A percentile compares a stretch with the other conserved stretches of the same genome.
phyloP scores from a whole-genome alignment of 2,888 invertebrate species.

The Sesamia inferens region DNA sequence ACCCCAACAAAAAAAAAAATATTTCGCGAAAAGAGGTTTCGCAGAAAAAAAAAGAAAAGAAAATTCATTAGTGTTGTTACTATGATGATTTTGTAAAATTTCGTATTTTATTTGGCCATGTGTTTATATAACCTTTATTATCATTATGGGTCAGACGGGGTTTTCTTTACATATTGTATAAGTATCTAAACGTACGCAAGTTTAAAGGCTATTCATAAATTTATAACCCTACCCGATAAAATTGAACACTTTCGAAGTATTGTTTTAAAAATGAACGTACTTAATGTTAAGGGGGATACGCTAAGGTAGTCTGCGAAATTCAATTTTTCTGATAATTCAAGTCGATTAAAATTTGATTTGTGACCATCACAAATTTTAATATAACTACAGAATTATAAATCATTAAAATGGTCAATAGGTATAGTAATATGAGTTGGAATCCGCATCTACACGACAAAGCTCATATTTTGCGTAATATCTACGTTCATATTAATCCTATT shows the following conservation, averaged over 20 bases:
- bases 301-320: no score
- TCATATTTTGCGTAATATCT: background rate
- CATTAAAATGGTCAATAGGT: background rate
- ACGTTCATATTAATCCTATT: background rate
- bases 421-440: no score
- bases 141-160: no score
- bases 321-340: background rate
- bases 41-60: no score
- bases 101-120: no score
- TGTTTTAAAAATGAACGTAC: constrained; percentile 28
- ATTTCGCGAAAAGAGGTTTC: no score
- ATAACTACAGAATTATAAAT: background rate
- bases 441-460: no score
- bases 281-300: background rate
- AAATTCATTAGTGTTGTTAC: no score
- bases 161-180: background rate
- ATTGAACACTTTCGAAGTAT: constrained; percentile 23
- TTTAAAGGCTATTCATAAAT: constrained; percentile 48
- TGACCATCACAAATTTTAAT: background rate
- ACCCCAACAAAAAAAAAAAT: no score
- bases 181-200: constrained; percentile 18
- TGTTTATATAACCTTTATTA: no score
- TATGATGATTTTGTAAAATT: no score
- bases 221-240: constrained; percentile 38
- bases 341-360: background rate